Percentiles rank a stretch among this genome's conserved stretches.
These are phyloP conservation scores for Tringa solitaria DNA, from an alignment of 2,113 vertebrate species.

Conservation along the genomic window DNA sequence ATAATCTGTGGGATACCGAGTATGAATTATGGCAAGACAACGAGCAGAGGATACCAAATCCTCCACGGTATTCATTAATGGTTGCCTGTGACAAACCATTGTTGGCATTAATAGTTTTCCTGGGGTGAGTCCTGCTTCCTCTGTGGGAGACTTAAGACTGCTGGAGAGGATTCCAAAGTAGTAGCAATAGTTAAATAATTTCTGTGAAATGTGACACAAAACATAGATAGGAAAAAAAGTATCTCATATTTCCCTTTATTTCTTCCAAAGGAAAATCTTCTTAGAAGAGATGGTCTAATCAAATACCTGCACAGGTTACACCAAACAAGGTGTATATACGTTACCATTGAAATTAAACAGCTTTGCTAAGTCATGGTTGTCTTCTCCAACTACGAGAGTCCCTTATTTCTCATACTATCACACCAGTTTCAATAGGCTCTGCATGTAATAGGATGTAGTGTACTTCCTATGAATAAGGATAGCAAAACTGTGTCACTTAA, in stretches of 20 bases:
- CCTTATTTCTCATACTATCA: background rate
- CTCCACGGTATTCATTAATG: conserved; percentile 41
- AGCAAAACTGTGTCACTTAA: background rate
- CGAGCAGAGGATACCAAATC: background rate
- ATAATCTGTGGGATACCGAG: conserved; percentile 16
- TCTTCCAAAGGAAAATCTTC: background rate
- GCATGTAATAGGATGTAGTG: background rate
- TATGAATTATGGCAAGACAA: conserved; percentile 37
- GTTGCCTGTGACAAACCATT: conserved; percentile 31
- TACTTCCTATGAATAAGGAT: background rate
- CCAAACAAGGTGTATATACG: background rate
- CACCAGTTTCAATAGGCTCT: background rate
- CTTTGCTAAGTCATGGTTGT: background rate
- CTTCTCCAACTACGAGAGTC: background rate
- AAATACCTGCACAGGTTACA: background rate
- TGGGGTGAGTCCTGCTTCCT: background rate
- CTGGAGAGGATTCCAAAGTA: background rate
- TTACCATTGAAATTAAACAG: background rate
- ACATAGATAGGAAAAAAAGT: background rate
- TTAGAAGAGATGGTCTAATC: background rate
- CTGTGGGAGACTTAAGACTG: background rate
- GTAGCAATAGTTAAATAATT: background rate
- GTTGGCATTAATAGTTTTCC: conserved; percentile 35
- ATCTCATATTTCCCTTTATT: conserved; percentile 15
- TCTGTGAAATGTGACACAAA: background rate